These are phyloP conservation scores for Shinisaurus crocodilurus DNA, from an alignment of 2,113 vertebrate species.

Conservation along the genomic window DNA sequence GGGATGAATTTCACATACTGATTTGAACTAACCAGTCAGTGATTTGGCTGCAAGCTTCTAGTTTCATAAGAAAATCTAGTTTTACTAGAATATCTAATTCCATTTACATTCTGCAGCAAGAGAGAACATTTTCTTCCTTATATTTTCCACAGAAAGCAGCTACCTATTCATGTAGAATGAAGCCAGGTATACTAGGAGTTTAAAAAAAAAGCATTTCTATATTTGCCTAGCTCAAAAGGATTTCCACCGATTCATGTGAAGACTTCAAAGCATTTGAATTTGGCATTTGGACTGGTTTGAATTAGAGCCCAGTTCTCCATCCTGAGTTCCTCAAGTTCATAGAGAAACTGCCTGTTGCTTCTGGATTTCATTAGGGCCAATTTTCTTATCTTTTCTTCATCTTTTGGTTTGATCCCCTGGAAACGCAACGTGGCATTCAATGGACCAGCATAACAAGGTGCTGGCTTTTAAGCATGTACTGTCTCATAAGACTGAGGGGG, in stretches of 20 bases:
- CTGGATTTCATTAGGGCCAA: conserved; percentile 94
- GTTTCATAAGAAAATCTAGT: background rate
- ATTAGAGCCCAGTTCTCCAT: conserved; percentile 88
- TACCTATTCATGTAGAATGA: background rate
- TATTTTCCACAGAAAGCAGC: accelerated
- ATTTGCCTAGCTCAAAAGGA: conserved; percentile 73
- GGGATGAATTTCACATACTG: background rate
- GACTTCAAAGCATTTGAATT: conserved; percentile 92
- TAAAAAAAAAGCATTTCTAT: conserved; percentile 28
- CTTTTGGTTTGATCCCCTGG: conserved; percentile 85
- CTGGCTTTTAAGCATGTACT: conserved; percentile 77
- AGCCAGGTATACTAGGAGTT: conserved; percentile 37
- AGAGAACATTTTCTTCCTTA: background rate
- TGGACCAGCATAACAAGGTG: conserved; percentile 82
- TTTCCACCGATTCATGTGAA: conserved; percentile 77
- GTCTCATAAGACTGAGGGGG: conserved; percentile 67
- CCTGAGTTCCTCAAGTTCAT: conserved; percentile 83
- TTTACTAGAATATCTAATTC: background rate
- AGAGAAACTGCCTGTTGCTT: conserved; percentile 85
- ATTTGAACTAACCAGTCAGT: background rate
- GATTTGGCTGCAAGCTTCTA: background rate
- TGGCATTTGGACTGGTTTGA: conserved; percentile 88
- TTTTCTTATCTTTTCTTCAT: conserved; percentile 95
- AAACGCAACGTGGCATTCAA: conserved; percentile 89
- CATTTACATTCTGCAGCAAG: background rate